Percentiles rank a stretch among this genome's conserved stretches.
Evolutionary conservation across 2,888 invertebrate species (phyloP).

Genomic region (Electrophaes corylata): DNA sequence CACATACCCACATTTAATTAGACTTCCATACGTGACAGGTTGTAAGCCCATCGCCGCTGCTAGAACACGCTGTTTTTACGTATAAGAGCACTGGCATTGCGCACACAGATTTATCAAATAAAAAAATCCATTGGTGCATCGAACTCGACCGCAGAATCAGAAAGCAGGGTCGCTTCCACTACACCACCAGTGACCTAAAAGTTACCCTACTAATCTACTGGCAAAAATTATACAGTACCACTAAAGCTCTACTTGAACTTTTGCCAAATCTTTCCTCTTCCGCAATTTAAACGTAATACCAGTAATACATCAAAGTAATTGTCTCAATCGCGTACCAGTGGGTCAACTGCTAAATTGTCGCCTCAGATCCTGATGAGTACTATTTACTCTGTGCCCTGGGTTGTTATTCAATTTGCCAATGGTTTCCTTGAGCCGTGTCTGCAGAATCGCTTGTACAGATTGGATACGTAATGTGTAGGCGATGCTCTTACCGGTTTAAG

Average conservation of each 20-base stretch:
- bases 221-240: background rate
- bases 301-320: constrained; percentile 11
- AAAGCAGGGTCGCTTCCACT: too few species aligned
- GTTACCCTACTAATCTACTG: background rate
- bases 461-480: constrained; percentile 14
- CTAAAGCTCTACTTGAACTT: background rate
- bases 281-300: constrained; percentile 3
- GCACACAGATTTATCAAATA: too few species aligned
- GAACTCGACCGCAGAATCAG: too few species aligned
- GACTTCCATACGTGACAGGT: too few species aligned
- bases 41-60: too few species aligned
- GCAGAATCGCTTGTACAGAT: constrained; percentile 22
- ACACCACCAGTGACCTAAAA: too few species aligned
- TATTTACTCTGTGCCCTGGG: constrained; percentile 23
- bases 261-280: constrained; percentile 2
- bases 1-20: too few species aligned
- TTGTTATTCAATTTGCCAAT: constrained; percentile 64
- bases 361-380: constrained; percentile 21
- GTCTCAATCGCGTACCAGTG: constrained; percentile 16
- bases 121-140: too few species aligned
- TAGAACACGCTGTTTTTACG: too few species aligned
- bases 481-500: background rate
- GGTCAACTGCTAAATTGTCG: constrained; percentile 33
- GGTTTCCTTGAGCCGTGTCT: constrained; percentile 57
- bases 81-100: too few species aligned